A percentile compares a stretch with the other conserved stretches of the same genome.
phyloP scores from a whole-genome alignment of 1,140 invertebrate species.

The Macrobrachium nipponense region DNA sequence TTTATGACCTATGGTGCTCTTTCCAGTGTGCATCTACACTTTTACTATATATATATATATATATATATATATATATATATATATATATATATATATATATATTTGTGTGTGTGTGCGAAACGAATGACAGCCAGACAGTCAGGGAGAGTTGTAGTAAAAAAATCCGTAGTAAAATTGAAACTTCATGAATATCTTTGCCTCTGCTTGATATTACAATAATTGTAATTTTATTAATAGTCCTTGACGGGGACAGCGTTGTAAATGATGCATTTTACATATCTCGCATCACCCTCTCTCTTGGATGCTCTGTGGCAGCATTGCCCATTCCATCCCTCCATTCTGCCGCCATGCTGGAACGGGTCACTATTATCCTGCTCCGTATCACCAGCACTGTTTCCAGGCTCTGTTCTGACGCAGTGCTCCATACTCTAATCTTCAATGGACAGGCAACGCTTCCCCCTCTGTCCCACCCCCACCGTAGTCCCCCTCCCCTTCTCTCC shows the following conservation, averaged over 20 bases:
- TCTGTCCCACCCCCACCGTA: not conserved
- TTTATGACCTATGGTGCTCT: too few species aligned
- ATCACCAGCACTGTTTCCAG: conserved; percentile 37
- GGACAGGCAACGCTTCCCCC: not conserved
- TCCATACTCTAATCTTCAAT: conserved; percentile 30
- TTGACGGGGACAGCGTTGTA: not conserved
- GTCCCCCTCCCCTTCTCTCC: not conserved
- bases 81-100: too few species aligned
- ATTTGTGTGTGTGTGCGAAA: too few species aligned
- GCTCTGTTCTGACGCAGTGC: conserved; percentile 29
- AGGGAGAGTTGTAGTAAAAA: too few species aligned
- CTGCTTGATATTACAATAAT: not conserved
- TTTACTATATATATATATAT: too few species aligned
- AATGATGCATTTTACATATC: not conserved
- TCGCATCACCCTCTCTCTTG: not conserved
- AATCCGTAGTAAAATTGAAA: too few species aligned
- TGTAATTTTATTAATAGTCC: not conserved
- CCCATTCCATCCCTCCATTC: not conserved
- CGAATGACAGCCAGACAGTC: too few species aligned
- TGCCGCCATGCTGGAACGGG: conserved; percentile 9
- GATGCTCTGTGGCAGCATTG: not conserved
- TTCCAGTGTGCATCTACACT: too few species aligned
- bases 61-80: too few species aligned
- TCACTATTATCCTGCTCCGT: conserved; percentile 18
- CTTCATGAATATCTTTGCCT: too few species aligned